Conservation (phyloP, 2,888 invertebrate species). For the Eremobia ochroleuca region DNA sequence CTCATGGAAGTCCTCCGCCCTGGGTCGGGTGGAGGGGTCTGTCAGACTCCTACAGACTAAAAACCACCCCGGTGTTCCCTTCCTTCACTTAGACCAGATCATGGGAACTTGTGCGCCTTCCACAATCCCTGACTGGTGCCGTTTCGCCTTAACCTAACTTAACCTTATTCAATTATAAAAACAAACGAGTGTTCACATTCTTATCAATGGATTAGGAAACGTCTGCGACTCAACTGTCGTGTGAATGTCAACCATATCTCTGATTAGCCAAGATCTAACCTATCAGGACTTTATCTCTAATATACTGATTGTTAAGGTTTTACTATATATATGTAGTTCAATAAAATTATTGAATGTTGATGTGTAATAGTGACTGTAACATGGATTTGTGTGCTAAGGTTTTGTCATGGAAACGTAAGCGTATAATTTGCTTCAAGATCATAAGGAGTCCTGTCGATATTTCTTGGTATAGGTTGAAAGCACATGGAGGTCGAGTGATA, state of each 20-base stretch:
- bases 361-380: constrained; percentile 4
- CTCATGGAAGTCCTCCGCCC: too few relatives aligned
- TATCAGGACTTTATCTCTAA: constrained; percentile 39
- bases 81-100: too few relatives aligned
- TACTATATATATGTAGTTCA: constrained; percentile 29
- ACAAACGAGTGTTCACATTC: constrained; percentile 10
- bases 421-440: neutral
- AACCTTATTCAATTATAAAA: constrained; percentile 4
- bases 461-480: neutral
- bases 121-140: too few relatives aligned
- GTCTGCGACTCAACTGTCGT: constrained; percentile 16
- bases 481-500: neutral
- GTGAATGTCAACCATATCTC: constrained; percentile 40
- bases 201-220: constrained; percentile 38
- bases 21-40: too few relatives aligned
- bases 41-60: too few relatives aligned
- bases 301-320: constrained; percentile 27
- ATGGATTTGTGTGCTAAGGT: neutral
- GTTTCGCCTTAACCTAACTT: neutral
- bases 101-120: too few relatives aligned
- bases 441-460: neutral
- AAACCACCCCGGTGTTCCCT: too few relatives aligned
- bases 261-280: constrained; percentile 42
- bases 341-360: neutral
- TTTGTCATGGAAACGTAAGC: neutral